Evolutionary conservation across 2,888 invertebrate species (phyloP).

Genomic region (Eudasyphora cyanicolor): DNA sequence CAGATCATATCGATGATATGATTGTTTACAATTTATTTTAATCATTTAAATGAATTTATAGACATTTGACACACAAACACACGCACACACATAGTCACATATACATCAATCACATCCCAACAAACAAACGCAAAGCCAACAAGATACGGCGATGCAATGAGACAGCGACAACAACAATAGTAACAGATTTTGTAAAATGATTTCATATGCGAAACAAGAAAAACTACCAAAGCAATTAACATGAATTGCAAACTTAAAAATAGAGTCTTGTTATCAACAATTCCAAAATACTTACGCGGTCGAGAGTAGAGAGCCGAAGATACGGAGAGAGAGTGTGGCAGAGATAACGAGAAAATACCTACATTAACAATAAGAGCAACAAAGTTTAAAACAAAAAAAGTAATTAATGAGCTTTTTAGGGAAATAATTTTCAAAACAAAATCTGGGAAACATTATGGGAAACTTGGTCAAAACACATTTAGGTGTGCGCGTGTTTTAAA

Average conservation of each 20-base stretch:
- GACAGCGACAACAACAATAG: not conserved
- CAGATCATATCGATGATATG: conserved; percentile 14
- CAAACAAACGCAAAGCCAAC: not conserved
- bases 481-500: not conserved
- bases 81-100: not conserved
- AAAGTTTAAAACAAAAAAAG: conserved; percentile 22
- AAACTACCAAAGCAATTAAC: conserved; percentile 15
- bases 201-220: conserved; percentile 25
- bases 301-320: not conserved
- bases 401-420: conserved; percentile 14
- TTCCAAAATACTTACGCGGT: not conserved
- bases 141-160: too few species aligned
- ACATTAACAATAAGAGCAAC: not conserved
- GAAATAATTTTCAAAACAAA: not conserved
- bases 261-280: conserved; percentile 43
- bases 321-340: not conserved
- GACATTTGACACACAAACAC: conserved; percentile 23
- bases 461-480: not conserved
- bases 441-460: not conserved
- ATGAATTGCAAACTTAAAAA: conserved; percentile 38
- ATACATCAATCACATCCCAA: not conserved
- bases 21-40: conserved; percentile 60
- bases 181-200: conserved; percentile 17
- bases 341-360: not conserved
- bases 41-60: conserved; percentile 62